Evolutionary conservation across 2,113 vertebrate species (phyloP).

Genomic region (Seriola quinqueradiata): DNA sequence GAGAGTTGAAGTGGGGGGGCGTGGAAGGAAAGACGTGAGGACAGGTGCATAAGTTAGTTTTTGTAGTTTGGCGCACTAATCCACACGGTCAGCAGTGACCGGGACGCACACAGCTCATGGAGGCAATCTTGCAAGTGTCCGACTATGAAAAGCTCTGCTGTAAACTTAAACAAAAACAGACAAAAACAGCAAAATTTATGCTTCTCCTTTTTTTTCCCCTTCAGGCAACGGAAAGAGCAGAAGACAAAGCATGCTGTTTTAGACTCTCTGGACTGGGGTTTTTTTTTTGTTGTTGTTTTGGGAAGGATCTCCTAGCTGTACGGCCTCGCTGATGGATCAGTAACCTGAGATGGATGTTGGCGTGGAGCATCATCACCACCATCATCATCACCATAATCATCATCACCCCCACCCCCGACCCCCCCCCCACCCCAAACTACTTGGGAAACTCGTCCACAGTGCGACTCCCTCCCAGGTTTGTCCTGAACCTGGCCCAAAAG

Average conservation of each 20-base stretch:
- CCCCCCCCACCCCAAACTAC: neutral
- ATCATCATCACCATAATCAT: slow-evolving; percentile 24
- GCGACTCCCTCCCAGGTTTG: slow-evolving; percentile 39
- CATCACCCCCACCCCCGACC: neutral
- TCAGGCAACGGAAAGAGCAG: slow-evolving; percentile 94
- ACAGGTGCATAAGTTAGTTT: neutral
- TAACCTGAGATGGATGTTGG: slow-evolving; percentile 55
- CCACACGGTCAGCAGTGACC: neutral
- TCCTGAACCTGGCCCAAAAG: slow-evolving; percentile 57
- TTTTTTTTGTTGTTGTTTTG: slow-evolving; percentile 33
- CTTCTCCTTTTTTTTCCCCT: slow-evolving; percentile 19
- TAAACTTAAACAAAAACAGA: neutral
- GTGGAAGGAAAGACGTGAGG: neutral
- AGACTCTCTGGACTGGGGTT: slow-evolving; percentile 67
- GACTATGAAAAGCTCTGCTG: neutral
- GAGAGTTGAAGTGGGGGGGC: no score
- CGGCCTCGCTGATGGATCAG: slow-evolving; percentile 52
- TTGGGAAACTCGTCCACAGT: slow-evolving; percentile 40
- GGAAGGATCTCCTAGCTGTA: slow-evolving; percentile 61
- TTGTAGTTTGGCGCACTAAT: neutral
- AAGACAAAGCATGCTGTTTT: slow-evolving; percentile 99
- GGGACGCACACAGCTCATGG: neutral
- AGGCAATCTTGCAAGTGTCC: neutral
- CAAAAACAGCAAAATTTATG: neutral
- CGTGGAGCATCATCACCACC: slow-evolving; percentile 28